These are phyloP conservation scores for Erinaceus europaeus DNA, from an alignment of 2,113 vertebrate species.

Conservation along the genomic window DNA sequence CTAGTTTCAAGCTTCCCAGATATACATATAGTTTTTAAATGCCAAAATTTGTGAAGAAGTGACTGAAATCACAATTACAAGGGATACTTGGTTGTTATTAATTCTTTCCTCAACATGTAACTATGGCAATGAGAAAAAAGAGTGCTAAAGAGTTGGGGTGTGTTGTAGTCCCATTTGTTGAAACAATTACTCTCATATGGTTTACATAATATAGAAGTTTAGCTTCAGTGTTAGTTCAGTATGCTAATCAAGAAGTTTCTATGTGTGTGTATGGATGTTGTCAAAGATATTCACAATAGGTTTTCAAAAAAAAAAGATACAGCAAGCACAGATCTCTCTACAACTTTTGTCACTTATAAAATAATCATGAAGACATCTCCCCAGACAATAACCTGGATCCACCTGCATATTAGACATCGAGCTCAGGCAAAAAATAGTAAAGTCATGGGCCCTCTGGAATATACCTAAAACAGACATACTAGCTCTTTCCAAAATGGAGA, in stretches of 20 bases:
- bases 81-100: background rate
- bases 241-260: background rate
- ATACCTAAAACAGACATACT: too few relatives aligned
- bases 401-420: too few relatives aligned
- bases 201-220: rapidly evolving
- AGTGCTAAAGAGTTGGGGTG: rapidly evolving
- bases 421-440: too few relatives aligned
- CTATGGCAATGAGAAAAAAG: background rate
- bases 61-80: background rate
- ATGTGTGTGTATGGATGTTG: background rate
- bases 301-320: background rate
- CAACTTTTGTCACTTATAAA: too few relatives aligned
- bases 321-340: too few relatives aligned
- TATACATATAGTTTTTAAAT: too few relatives aligned
- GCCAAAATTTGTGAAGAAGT: background rate
- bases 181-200: rapidly evolving
- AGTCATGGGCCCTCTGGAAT: too few relatives aligned
- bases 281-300: background rate
- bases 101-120: background rate
- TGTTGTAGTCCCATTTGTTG: rapidly evolving
- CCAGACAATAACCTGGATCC: too few relatives aligned
- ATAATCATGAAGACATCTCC: too few relatives aligned
- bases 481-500: too few relatives aligned
- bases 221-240: rapidly evolving
- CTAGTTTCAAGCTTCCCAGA: background rate